Conservation (phyloP, 2,113 vertebrate species). For the Seriola quinqueradiata region DNA sequence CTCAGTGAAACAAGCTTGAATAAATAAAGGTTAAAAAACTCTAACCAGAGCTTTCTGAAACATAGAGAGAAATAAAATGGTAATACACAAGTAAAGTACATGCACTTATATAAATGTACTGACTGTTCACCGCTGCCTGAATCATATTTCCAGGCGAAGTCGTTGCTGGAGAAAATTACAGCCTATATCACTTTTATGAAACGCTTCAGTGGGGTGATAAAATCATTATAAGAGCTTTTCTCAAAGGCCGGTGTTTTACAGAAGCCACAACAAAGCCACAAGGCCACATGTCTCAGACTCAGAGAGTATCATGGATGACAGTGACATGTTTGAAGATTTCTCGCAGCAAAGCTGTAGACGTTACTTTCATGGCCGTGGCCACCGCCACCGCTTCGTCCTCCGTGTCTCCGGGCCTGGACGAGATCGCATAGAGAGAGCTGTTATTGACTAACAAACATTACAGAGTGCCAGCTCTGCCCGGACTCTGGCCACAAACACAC, state of each 20-base stretch:
- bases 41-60: neutral
- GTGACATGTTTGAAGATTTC: conserved; percentile 36
- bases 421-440: conserved; percentile 57
- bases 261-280: neutral
- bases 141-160: conserved; percentile 4
- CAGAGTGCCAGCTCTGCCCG: conserved; percentile 33
- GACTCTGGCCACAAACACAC: conserved; percentile 40
- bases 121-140: neutral
- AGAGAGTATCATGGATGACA: neutral
- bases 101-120: neutral
- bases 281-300: neutral
- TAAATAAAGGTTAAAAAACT: neutral
- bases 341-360: conserved; percentile 28
- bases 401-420: conserved; percentile 42
- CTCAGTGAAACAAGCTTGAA: neutral
- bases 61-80: neutral
- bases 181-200: neutral
- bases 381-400: conserved; percentile 16
- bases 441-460: conserved; percentile 57
- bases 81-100: neutral
- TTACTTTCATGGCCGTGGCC: conserved; percentile 24
- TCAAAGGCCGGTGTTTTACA: conserved; percentile 16
- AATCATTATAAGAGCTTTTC: conserved; percentile 16
- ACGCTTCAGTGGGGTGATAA: conserved; percentile 2
- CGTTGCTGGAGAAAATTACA: neutral